Evolutionary conservation across 2,888 invertebrate genomes (phyloP).

Genomic region (Diaperis boleti): DNA sequence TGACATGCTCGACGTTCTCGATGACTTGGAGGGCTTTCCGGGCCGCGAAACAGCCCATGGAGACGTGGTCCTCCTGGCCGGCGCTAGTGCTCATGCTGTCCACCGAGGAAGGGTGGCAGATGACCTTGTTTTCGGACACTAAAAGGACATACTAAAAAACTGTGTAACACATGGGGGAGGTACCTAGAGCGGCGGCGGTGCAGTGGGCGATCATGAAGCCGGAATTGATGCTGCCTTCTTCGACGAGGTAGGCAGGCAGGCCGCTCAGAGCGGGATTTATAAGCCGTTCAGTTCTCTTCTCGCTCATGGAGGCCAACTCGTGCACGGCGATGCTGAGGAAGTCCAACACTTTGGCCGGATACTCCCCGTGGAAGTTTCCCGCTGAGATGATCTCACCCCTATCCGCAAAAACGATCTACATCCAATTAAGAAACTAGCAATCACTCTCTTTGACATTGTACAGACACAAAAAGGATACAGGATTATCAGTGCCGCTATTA

Average conservation of each 20-base stretch:
- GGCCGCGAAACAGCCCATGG: slow-evolving; percentile 77
- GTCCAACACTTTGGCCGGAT: slow-evolving; percentile 76
- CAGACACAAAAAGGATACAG: slow-evolving; percentile 66
- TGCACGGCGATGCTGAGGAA: slow-evolving; percentile 75
- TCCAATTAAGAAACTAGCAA: slow-evolving; percentile 3
- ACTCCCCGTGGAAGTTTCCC: slow-evolving; percentile 79
- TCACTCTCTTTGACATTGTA: too few relatives aligned
- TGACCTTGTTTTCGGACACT: slow-evolving; percentile 78
- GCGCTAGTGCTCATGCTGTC: slow-evolving; percentile 76
- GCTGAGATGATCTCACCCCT: slow-evolving; percentile 74
- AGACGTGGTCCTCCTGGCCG: slow-evolving; percentile 78
- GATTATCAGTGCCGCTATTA: slow-evolving; percentile 78
- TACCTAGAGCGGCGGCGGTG: slow-evolving; percentile 75
- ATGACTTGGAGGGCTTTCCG: slow-evolving; percentile 71
- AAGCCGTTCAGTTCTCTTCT: slow-evolving; percentile 73
- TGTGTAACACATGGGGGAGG: slow-evolving; percentile 26
- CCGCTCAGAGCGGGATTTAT: slow-evolving; percentile 74
- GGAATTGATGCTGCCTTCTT: slow-evolving; percentile 76
- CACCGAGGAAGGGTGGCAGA: slow-evolving; percentile 76
- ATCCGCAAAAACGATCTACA: slow-evolving; percentile 69
- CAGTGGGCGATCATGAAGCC: slow-evolving; percentile 79
- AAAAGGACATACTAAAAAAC: not conserved
- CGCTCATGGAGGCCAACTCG: slow-evolving; percentile 76
- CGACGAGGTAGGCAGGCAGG: slow-evolving; percentile 74
- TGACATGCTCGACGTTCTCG: slow-evolving; percentile 70